phyloP scores from a whole-genome alignment of 2,113 vertebrate genomes.

The Gymnobelideus leadbeateri region DNA sequence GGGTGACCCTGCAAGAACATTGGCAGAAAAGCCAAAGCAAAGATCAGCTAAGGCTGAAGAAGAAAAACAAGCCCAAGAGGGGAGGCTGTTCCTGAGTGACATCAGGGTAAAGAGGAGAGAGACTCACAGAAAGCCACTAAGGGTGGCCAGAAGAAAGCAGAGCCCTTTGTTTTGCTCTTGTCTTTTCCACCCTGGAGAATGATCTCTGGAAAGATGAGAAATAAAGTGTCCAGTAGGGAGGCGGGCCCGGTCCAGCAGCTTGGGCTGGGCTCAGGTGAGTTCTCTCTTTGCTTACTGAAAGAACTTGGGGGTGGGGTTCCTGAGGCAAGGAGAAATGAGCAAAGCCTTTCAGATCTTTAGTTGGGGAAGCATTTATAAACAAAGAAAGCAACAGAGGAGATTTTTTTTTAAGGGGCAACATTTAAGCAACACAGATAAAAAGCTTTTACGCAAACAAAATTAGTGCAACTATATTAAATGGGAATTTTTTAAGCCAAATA shows the following conservation, averaged over 20 bases:
- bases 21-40: neutral
- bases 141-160: neutral
- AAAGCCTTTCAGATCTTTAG: neutral
- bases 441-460: neutral
- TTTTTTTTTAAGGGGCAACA: no score
- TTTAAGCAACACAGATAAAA: neutral
- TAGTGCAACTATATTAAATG: neutral
- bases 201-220: neutral
- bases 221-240: neutral
- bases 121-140: neutral
- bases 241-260: neutral
- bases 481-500: neutral
- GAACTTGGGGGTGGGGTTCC: neutral
- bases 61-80: neutral
- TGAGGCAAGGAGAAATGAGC: neutral
- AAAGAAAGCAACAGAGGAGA: neutral
- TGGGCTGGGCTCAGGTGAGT: neutral
- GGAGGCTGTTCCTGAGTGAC: fast-evolving
- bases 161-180: neutral
- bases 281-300: neutral
- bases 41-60: neutral
- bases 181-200: neutral
- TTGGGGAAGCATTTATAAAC: neutral
- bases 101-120: neutral
- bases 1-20: neutral